Conservation (phyloP, 2,888 invertebrate genomes). For the Podotricha telesiphe region DNA sequence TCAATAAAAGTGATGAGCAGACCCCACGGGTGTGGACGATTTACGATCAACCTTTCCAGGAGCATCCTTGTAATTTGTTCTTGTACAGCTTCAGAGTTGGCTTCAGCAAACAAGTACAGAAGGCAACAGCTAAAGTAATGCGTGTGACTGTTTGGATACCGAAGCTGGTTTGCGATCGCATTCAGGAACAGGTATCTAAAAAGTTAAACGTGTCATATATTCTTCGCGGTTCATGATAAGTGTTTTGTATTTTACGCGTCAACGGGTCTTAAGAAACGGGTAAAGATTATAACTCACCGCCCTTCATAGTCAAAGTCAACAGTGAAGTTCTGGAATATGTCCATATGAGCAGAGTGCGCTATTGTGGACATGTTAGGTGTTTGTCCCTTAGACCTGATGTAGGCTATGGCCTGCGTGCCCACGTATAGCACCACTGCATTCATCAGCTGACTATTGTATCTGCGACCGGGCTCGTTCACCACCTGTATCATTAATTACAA, state of each 20-base stretch:
- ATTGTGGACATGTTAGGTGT: slow-evolving; percentile 99
- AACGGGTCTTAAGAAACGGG: not conserved
- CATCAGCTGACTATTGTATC: slow-evolving; percentile 98
- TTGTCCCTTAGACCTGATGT: slow-evolving; percentile 94
- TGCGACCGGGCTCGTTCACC: slow-evolving; percentile 92
- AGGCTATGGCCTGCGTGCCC: slow-evolving; percentile 97
- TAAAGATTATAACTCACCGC: slow-evolving; percentile 61
- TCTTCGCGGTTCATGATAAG: too few species aligned
- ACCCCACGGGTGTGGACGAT: slow-evolving; percentile 99
- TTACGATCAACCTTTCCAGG: slow-evolving; percentile 97
- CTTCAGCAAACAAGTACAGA: slow-evolving; percentile 98
- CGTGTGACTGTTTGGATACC: slow-evolving; percentile 99
- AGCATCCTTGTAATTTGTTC: slow-evolving; percentile 99
- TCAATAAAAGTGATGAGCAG: slow-evolving; percentile 99
- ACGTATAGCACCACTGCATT: slow-evolving; percentile 99
- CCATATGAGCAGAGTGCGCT: slow-evolving; percentile 99
- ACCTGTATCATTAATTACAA: slow-evolving; percentile 63
- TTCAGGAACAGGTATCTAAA: slow-evolving; percentile 97
- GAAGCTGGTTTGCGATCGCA: slow-evolving; percentile 98
- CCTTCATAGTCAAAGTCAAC: slow-evolving; percentile 99
- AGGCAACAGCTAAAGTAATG: slow-evolving; percentile 99
- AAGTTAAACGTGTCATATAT: slow-evolving; percentile 35
- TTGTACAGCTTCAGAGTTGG: slow-evolving; percentile 98
- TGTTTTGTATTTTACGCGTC: not conserved
- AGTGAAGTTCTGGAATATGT: slow-evolving; percentile 99